Evolutionary conservation across 2,888 invertebrate genomes (phyloP).

Genomic region (Amphipyra tragopoginis): DNA sequence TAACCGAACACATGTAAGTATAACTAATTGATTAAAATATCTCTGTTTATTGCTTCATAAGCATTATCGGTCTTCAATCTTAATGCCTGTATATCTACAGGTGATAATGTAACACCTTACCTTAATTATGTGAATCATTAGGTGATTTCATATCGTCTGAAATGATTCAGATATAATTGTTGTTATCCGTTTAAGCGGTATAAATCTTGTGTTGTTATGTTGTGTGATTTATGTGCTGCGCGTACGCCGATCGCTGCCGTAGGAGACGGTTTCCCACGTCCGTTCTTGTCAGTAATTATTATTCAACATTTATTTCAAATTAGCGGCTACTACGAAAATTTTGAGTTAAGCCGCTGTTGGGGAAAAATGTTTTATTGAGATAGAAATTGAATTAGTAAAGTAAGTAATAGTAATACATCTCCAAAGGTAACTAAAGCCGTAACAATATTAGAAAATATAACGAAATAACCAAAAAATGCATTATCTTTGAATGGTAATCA

Average conservation of each 20-base stretch:
- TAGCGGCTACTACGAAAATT: constrained; percentile 34
- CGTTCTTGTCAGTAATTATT: constrained; percentile 65
- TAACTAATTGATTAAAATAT: constrained; percentile 56
- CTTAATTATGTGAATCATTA: constrained; percentile 53
- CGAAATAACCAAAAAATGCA: no score
- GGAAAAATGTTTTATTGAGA: not conserved
- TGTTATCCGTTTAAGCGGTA: constrained; percentile 75
- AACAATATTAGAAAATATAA: no score
- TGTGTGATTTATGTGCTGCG: constrained; percentile 78
- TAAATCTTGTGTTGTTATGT: constrained; percentile 77
- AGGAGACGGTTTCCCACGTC: constrained; percentile 69
- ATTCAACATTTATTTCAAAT: constrained; percentile 53
- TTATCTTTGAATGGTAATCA: no score
- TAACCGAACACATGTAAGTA: constrained; percentile 43
- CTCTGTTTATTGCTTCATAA: constrained; percentile 47
- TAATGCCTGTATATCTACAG: constrained; percentile 47
- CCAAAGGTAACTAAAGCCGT: no score
- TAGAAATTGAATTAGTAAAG: not conserved
- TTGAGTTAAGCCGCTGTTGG: not conserved
- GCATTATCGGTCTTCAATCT: constrained; percentile 31
- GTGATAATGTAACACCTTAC: constrained; percentile 51
- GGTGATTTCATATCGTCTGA: constrained; percentile 42
- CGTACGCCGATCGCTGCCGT: constrained; percentile 75
- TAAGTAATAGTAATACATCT: no score
- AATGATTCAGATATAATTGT: constrained; percentile 75